A percentile compares a stretch with the other conserved stretches of the same genome.
These are phyloP conservation scores for Torymus tubicola DNA, from an alignment of 2,888 invertebrate genomes.

Conservation along the genomic window DNA sequence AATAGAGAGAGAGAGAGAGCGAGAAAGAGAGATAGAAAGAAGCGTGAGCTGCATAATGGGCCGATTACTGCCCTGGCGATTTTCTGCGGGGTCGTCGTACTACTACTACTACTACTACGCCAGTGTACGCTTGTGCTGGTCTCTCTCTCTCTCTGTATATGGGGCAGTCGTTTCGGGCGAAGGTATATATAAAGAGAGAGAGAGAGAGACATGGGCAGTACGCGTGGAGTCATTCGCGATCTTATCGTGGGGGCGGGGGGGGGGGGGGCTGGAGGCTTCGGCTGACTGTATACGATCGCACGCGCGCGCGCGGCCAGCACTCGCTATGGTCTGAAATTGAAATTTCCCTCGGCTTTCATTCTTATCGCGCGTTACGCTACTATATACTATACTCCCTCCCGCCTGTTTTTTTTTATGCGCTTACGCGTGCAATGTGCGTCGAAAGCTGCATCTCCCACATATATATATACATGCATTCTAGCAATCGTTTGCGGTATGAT, in stretches of 20 bases:
- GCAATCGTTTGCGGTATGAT: too few relatives aligned
- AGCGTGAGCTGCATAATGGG: constrained; percentile 52
- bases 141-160: neutral
- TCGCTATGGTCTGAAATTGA: constrained; percentile 37
- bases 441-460: too few relatives aligned
- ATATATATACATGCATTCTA: too few relatives aligned
- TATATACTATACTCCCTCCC: neutral
- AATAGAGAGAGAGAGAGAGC: neutral
- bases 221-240: constrained; percentile 47
- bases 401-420: constrained; percentile 32
- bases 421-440: neutral
- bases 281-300: neutral
- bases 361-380: constrained; percentile 32
- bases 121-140: neutral
- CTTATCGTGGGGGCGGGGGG: too few relatives aligned
- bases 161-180: neutral
- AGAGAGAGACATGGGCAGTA: constrained; percentile 3
- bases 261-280: neutral
- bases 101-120: too few relatives aligned
- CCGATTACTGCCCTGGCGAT: constrained; percentile 32
- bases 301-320: neutral
- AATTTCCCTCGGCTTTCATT: constrained; percentile 52
- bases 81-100: constrained; percentile 6
- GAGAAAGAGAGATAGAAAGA: neutral
- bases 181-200: neutral